Conservation (phyloP, 2,888 invertebrate species). For the Agrilus cyanescens region DNA sequence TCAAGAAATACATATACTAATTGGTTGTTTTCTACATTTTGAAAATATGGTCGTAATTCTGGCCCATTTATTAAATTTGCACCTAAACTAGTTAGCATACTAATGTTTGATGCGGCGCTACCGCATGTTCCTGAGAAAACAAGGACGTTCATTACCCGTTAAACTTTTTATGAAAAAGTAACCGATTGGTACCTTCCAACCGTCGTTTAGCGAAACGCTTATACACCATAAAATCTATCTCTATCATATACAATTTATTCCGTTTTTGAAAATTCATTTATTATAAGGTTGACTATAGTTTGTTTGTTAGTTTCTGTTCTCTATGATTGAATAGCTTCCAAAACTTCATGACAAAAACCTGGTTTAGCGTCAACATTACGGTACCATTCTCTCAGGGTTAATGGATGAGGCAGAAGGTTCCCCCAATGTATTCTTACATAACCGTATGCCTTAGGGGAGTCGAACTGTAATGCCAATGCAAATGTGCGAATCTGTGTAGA, state of each 20-base stretch:
- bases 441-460: background rate
- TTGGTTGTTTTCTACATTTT: background rate
- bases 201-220: no score
- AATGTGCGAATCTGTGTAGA: background rate
- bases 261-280: background rate
- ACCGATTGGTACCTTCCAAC: no score
- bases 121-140: no score
- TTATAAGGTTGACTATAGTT: background rate
- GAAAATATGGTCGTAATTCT: conserved; percentile 5
- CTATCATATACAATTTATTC: background rate
- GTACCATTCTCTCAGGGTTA: background rate
- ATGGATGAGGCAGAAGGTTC: background rate
- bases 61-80: background rate
- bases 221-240: background rate
- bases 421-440: background rate
- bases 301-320: background rate
- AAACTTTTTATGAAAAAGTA: no score
- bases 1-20: conserved; percentile 5
- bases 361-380: background rate
- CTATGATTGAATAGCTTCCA: background rate
- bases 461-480: background rate
- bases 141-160: no score
- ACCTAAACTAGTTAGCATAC: no score
- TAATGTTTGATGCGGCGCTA: no score
- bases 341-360: background rate